Conservation (phyloP, 2,888 invertebrate genomes). For the Hirtodrosophila trivittata region DNA sequence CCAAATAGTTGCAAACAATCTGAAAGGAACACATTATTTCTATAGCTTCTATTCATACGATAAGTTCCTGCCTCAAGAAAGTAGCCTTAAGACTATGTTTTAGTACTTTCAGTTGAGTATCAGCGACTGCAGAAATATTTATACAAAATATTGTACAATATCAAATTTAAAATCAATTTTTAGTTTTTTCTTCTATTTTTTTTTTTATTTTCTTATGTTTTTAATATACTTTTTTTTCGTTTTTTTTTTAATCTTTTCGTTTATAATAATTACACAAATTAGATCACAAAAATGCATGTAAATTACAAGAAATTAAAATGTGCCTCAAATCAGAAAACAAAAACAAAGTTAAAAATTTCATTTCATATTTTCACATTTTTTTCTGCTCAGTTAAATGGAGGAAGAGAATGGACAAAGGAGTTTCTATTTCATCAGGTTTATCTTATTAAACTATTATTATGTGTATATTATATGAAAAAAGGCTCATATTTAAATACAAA, state of each 20-base stretch:
- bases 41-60: too few relatives aligned
- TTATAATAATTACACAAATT: conserved; percentile 80
- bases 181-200: conserved; percentile 35
- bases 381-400: conserved; percentile 40
- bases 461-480: too few relatives aligned
- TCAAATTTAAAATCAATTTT: conserved; percentile 60
- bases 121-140: too few relatives aligned
- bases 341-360: conserved; percentile 32
- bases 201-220: conserved; percentile 43
- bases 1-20: too few relatives aligned
- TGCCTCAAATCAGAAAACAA: conserved; percentile 41
- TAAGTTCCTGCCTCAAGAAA: too few relatives aligned
- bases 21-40: too few relatives aligned
- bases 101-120: too few relatives aligned
- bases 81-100: too few relatives aligned
- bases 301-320: conserved; percentile 74
- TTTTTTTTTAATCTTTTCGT: conserved; percentile 58
- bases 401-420: conserved; percentile 23
- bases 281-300: conserved; percentile 81
- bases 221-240: conserved; percentile 48
- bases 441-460: conserved; percentile 41
- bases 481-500: conserved; percentile 27
- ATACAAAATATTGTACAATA: not conserved
- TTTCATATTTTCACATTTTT: conserved; percentile 32
- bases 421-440: conserved; percentile 19